A percentile compares a stretch with the other conserved stretches of the same genome.
Conservation (phyloP, 92 coral and sea anemone species). For the Anthopleura xanthogrammica region DNA sequence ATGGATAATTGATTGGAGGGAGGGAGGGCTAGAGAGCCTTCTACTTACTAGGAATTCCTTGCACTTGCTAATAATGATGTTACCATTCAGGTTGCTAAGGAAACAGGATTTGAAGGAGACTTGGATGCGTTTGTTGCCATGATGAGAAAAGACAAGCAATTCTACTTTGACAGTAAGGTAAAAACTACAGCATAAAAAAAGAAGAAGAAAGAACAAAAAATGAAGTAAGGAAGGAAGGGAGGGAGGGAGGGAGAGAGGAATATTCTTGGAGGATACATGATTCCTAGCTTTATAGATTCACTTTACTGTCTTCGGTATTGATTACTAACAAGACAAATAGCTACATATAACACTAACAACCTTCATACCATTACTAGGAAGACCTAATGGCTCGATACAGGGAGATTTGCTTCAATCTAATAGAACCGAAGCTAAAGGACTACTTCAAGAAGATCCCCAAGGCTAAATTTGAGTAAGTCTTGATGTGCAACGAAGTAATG, state of each 20-base stretch:
- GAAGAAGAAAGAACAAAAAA: no score
- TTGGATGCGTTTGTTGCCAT: constrained; percentile 67
- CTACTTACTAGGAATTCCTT: no score
- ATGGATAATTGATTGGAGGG: no score
- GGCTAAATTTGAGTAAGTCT: constrained; percentile 64
- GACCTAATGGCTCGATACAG: constrained; percentile 67
- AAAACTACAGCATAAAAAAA: no score
- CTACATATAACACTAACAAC: neutral
- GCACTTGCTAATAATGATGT: no score
- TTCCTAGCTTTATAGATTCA: neutral
- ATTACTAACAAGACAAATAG: neutral
- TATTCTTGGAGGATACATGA: no score
- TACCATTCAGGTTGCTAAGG: constrained; percentile 59
- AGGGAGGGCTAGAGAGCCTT: no score
- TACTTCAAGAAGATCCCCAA: constrained; percentile 74
- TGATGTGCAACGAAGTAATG: neutral
- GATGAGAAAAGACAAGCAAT: constrained; percentile 72
- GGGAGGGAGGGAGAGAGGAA: no score
- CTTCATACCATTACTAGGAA: constrained; percentile 46
- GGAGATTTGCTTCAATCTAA: constrained; percentile 58
- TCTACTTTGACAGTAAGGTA: constrained; percentile 80
- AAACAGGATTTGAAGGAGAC: constrained; percentile 73
- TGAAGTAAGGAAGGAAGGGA: no score
- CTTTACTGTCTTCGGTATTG: no score
- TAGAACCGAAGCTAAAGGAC: constrained; percentile 60